These are phyloP conservation scores for Cladopsammia gracilis DNA, from an alignment of 64 coral and sea anemone genomes.

Conservation along the genomic window DNA sequence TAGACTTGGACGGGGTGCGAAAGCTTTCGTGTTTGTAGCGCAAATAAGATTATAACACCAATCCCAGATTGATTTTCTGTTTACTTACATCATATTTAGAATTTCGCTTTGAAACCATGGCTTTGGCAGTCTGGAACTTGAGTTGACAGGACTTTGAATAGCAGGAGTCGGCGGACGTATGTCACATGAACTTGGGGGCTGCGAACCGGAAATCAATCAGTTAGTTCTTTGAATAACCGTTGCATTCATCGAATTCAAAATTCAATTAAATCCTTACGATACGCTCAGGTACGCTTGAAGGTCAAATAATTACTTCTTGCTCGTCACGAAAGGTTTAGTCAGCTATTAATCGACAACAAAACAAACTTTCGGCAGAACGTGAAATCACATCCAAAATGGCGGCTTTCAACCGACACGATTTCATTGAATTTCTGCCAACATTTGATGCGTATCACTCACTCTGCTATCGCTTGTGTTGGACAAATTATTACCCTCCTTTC, in stretches of 20 bases:
- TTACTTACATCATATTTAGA: conserved; percentile 98
- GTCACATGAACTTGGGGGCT: conserved; percentile 77
- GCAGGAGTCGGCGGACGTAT: conserved; percentile 67
- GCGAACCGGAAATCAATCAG: conserved; percentile 85
- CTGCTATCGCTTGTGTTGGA: conserved; percentile 56
- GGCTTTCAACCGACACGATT: conserved; percentile 1
- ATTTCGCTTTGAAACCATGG: conserved; percentile 96
- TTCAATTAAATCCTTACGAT: conserved; percentile 52
- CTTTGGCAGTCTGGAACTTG: conserved; percentile 80
- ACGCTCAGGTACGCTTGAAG: background rate
- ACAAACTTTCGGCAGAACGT: background rate
- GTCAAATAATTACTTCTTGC: conserved; percentile 13
- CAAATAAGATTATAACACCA: conserved; percentile 25
- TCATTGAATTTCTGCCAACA: conserved; percentile 16
- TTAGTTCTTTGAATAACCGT: conserved; percentile 59
- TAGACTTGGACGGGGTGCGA: background rate
- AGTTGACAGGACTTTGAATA: conserved; percentile 76
- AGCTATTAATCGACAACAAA: background rate
- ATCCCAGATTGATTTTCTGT: background rate
- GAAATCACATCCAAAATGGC: conserved; percentile 85
- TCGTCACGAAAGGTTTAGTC: conserved; percentile 29
- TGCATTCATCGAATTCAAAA: conserved; percentile 61
- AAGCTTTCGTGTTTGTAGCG: background rate
- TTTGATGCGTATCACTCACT: conserved; percentile 45
- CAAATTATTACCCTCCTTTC: conserved; percentile 58